Conservation (phyloP, 2,888 invertebrate species). For the Orthosia gothica region DNA sequence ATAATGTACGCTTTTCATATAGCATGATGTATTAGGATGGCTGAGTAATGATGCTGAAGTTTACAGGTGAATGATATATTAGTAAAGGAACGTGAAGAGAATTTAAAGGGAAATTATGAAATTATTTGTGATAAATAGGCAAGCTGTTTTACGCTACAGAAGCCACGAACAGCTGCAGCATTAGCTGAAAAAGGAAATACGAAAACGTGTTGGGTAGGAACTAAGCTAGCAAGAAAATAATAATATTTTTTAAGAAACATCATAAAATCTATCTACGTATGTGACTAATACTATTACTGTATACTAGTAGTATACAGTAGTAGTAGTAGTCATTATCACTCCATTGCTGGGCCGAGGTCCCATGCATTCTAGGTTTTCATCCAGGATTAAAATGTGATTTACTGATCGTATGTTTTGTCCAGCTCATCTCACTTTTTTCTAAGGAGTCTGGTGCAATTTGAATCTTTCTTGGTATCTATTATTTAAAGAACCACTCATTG, state of each 20-base stretch:
- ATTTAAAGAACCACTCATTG: not conserved
- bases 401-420: too few species aligned
- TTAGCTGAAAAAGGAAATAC: not conserved
- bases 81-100: not conserved
- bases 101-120: not conserved
- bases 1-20: slow-evolving; percentile 49
- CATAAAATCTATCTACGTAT: too few species aligned
- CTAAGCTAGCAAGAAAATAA: too few species aligned
- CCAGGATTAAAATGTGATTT: too few species aligned
- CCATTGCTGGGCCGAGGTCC: too few species aligned
- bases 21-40: slow-evolving; percentile 5
- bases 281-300: too few species aligned
- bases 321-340: too few species aligned
- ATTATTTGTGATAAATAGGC: not conserved
- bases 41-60: slow-evolving; percentile 18
- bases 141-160: not conserved
- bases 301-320: too few species aligned
- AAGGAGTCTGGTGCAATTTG: too few species aligned
- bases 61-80: slow-evolving; percentile 26
- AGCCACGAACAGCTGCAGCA: too few species aligned
- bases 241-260: too few species aligned
- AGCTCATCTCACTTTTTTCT: not conserved
- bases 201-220: not conserved
- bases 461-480: not conserved
- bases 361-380: too few species aligned